Conservation (phyloP, 2,797 vertebrate genomes). For the Notamacropus eugenii region DNA sequence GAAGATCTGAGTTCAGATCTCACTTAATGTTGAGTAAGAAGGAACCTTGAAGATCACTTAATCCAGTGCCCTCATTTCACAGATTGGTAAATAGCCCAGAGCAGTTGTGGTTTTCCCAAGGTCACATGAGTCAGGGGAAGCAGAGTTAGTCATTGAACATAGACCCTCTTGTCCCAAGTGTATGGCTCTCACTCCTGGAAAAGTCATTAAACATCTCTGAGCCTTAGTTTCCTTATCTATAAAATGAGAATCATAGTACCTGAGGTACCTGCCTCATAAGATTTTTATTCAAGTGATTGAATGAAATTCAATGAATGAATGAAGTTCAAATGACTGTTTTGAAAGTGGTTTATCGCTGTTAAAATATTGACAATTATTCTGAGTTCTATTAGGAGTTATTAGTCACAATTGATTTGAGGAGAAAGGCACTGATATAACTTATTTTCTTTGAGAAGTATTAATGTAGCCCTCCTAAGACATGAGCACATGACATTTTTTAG, state of each 20-base stretch:
- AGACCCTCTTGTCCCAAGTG: no score
- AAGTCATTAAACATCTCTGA: background rate
- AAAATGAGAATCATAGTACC: background rate
- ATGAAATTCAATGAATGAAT: background rate
- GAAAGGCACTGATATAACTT: background rate
- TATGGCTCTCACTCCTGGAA: background rate
- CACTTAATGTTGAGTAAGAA: background rate
- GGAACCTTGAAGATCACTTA: background rate
- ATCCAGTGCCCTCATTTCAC: background rate
- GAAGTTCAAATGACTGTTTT: background rate
- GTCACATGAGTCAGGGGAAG: background rate
- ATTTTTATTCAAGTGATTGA: background rate
- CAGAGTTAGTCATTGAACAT: background rate
- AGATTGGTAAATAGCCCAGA: background rate
- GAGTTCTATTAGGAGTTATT: background rate
- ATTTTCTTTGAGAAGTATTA: background rate
- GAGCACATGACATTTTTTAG: background rate
- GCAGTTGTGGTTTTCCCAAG: background rate
- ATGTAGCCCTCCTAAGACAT: background rate
- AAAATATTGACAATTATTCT: background rate
- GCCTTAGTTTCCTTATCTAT: background rate
- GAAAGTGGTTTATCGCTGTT: background rate
- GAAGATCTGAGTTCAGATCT: background rate
- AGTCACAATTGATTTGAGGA: background rate
- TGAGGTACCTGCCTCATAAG: background rate